Evolutionary conservation across 2,797 vertebrate genomes (phyloP), one percentile per base, ranked within the genome.

Genomic region (Tamandua tetradactyla): DNA sequence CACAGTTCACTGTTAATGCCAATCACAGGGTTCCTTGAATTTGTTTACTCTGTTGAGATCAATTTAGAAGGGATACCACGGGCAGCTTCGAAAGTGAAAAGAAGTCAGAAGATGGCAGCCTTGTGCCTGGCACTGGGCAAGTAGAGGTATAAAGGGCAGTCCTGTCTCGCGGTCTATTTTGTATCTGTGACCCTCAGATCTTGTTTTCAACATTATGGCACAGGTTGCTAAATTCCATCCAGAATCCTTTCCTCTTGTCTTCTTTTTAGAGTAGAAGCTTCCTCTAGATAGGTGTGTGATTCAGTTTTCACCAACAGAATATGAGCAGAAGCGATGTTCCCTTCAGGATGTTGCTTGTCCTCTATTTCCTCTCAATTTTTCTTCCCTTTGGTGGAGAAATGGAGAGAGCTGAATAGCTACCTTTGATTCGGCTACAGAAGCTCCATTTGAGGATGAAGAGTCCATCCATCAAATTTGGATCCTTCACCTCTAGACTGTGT

Each of bases 381-480:
- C 23, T 85, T 85, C 27, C 22, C 35, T 92, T 47, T 55, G 5
- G 49, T 71, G 32, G 75, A 59, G 13, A 88, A 89, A 49, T 30
- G 64, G 40, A 62, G 23, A 55, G 5, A 22, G 32, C 10, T 44
- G 42, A 27, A 15, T 44, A 35, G 30, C 7, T 35, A 47, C 7
- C 13, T 72, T 20, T 25, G 20, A n/a, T 78, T 79, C 42, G 79
- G 17, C n/a, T 7, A 18, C 47, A 59, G 18, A 55, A 62, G 25
- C 15, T 57, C 68, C 14, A 6, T 2, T 52, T 32, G 49, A 61
- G 3, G 23, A n/a, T 44, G 5, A 64, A 91, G 49, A 17, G 27
- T 13, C 3, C 6, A 40, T 11, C 2, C 23, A 17, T 68, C 22
- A 18, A 7, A 86, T 13, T 18, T 49, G 7, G 0, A 37, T 17